phyloP scores from a whole-genome alignment of 1,140 invertebrate species.

The Achroia grisella region DNA sequence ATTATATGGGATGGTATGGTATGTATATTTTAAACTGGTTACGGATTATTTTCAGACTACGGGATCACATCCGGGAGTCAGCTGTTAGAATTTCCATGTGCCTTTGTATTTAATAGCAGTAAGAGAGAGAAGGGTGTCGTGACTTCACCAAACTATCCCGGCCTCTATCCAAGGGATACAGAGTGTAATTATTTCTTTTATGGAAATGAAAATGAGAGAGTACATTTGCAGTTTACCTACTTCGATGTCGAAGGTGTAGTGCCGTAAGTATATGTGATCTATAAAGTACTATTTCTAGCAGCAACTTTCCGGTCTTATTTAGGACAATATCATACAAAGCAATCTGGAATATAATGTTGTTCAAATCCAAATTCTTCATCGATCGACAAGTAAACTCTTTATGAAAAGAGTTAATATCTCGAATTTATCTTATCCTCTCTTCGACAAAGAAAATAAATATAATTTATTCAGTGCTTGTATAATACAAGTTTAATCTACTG shows the following conservation, averaged over 20 bases:
- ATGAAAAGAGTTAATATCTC: too few relatives aligned
- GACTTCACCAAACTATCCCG: slow-evolving; percentile 94
- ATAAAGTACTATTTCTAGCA: too few relatives aligned
- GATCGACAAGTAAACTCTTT: too few relatives aligned
- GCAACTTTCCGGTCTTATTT: too few relatives aligned
- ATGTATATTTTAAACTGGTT: too few relatives aligned
- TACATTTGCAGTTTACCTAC: slow-evolving; percentile 89
- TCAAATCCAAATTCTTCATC: too few relatives aligned
- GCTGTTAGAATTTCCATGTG: slow-evolving; percentile 82
- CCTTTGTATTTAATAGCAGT: slow-evolving; percentile 88
- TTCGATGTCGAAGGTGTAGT: slow-evolving; percentile 94
- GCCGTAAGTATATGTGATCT: slow-evolving; percentile 80
- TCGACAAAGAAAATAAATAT: too few relatives aligned
- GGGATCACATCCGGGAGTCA: slow-evolving; percentile 86
- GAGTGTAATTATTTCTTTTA: slow-evolving; percentile 97
- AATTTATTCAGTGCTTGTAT: too few relatives aligned
- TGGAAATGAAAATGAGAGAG: slow-evolving; percentile 84
- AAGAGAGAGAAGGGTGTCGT: slow-evolving; percentile 85
- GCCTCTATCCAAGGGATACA: slow-evolving; percentile 91
- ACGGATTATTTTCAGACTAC: slow-evolving; percentile 75
- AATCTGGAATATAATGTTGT: too few relatives aligned
- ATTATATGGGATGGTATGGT: not conserved
- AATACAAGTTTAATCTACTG: too few relatives aligned
- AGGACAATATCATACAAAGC: too few relatives aligned
- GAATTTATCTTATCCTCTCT: too few relatives aligned